These are phyloP conservation scores for Morus bassanus DNA, from an alignment of 2,797 vertebrate genomes.

Conservation along the genomic window DNA sequence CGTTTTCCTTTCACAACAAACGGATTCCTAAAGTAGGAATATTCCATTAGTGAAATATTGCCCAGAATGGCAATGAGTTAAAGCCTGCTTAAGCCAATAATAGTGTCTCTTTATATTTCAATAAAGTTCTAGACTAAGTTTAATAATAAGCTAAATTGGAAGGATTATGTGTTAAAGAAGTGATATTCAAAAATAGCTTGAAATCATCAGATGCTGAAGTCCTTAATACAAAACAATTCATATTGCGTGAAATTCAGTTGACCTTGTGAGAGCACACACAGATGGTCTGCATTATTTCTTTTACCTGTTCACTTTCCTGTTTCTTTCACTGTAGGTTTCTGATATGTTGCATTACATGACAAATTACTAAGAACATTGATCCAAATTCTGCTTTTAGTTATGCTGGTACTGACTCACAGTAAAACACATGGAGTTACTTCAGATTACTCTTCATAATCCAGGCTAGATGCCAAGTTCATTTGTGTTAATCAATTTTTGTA, in stretches of 20 bases:
- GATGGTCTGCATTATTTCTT: neutral
- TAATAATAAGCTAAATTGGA: neutral
- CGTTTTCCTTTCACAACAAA: slow-evolving; percentile 66
- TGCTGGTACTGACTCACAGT: neutral
- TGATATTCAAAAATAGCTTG: neutral
- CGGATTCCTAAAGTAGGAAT: slow-evolving; percentile 63
- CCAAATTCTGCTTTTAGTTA: neutral
- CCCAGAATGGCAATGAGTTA: neutral
- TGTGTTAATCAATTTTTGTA: neutral
- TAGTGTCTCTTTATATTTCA: neutral
- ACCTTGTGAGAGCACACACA: neutral
- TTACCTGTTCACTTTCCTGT: neutral
- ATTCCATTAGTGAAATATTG: neutral
- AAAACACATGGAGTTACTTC: neutral
- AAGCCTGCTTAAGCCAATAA: neutral
- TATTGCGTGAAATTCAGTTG: neutral
- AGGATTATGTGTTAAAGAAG: neutral
- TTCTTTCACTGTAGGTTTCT: neutral
- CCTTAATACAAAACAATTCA: neutral
- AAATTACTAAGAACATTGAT: neutral
- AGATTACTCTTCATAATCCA: neutral
- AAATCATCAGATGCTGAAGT: neutral
- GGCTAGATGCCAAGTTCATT: neutral
- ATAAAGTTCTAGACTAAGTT: neutral
- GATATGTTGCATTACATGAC: neutral